Conservation (phyloP, 2,888 invertebrate species). For the Drosophila eohydei region DNA sequence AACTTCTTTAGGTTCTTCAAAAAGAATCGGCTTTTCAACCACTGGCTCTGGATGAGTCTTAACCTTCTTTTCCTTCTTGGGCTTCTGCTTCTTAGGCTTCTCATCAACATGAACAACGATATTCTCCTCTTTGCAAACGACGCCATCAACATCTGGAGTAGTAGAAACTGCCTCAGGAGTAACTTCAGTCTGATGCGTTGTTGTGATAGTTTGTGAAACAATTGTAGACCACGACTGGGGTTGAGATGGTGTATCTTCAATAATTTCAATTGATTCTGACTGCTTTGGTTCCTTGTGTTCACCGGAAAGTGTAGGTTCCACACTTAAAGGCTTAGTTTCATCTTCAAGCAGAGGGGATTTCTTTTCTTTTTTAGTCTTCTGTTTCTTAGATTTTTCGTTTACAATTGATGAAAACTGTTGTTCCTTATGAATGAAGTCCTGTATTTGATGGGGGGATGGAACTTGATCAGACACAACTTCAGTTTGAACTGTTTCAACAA, state of each 20-base stretch:
- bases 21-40: background rate
- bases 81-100: slow-evolving; percentile 36
- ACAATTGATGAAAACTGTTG: slow-evolving; percentile 5
- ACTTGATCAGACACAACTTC: background rate
- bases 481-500: background rate
- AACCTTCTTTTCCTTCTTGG: slow-evolving; percentile 43
- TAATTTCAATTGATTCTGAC: background rate
- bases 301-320: background rate
- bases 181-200: slow-evolving; percentile 8
- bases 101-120: slow-evolving; percentile 22
- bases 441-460: background rate
- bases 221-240: slow-evolving; percentile 58
- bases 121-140: slow-evolving; percentile 19
- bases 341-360: slow-evolving; percentile 10
- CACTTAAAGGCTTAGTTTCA: background rate
- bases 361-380: slow-evolving; percentile 43
- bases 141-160: background rate
- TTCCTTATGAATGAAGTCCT: slow-evolving; percentile 16
- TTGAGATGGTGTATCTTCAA: slow-evolving; percentile 1
- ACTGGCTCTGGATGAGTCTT: slow-evolving; percentile 3
- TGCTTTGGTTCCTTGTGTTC: background rate
- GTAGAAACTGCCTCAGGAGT: background rate
- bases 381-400: slow-evolving; percentile 25
- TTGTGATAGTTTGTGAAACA: slow-evolving; percentile 48
- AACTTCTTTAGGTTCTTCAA: slow-evolving; percentile 5